Percentiles rank a stretch among this genome's conserved stretches.
Conservation (phyloP, 2,797 vertebrate genomes). For the Valencia hispanica region DNA sequence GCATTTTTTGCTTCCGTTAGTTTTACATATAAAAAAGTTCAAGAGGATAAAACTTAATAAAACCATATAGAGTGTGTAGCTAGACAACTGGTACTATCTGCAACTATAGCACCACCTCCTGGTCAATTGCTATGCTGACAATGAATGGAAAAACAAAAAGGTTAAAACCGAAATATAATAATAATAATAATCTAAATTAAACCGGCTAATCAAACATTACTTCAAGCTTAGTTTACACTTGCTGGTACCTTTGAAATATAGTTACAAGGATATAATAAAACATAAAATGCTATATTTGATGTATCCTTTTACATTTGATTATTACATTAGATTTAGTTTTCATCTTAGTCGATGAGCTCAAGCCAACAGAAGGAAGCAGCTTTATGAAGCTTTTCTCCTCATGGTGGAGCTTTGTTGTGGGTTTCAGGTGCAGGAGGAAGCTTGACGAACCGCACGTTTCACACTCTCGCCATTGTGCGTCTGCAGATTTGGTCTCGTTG, state of each 20-base stretch:
- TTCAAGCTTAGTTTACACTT: neutral
- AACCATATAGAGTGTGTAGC: neutral
- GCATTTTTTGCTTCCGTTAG: neutral
- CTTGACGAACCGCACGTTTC: too few species aligned
- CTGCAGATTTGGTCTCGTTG: neutral
- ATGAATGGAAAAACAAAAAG: neutral
- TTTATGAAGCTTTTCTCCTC: neutral
- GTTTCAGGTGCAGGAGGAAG: too few species aligned
- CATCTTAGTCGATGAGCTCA: neutral
- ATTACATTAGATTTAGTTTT: neutral
- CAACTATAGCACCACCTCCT: slow-evolving; percentile 46
- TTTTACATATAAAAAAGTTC: neutral
- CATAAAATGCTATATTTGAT: neutral
- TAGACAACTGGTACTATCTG: neutral
- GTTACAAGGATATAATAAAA: neutral
- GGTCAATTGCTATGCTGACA: slow-evolving; percentile 18
- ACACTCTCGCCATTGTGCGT: neutral
- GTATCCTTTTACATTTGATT: neutral
- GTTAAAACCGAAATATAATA: neutral
- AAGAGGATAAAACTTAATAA: neutral
- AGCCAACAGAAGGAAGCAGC: neutral
- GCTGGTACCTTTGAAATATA: neutral
- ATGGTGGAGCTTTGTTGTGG: neutral
- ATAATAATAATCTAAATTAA: neutral
- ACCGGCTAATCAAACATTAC: neutral